Evolutionary conservation across 2,888 invertebrate genomes (phyloP), one percentile per base, ranked within the genome.

Genomic region (Aleiodes testaceus): DNA sequence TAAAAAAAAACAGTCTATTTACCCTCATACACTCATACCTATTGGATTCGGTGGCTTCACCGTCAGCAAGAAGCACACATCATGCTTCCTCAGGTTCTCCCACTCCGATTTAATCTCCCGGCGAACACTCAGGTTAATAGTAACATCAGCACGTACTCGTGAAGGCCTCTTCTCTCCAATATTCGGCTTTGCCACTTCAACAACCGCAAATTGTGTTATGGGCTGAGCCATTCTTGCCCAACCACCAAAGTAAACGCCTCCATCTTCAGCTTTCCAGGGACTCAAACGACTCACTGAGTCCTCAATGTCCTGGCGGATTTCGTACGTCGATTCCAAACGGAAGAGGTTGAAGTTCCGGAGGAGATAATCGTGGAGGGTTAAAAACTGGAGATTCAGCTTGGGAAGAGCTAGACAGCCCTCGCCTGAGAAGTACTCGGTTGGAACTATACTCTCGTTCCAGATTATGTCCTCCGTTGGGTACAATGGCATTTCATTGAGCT

Each of bases 201-300:
- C 96, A 1, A 99, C 96, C 2, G 95, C 94, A 88, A 99, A 99
- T 72, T 93, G 93, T 7, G 93, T 91, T 70, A 99, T 94, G 0
- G 98, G 97, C 80, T 98, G 94, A 0, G 99, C 99, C 99, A 99
- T 99, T 74, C 99, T 91, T 0, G 99, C 98, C 99, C 99, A 99
- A 1, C 99, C 99, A 12, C 98, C 98, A 88, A 97, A 99, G 81
- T 95, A 94, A 0, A 94, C 92, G 66, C 91, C 92, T 0, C 91
- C 93, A 84, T 97, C 96, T 89, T 98, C 98, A 0, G 97, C 89
- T 89, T 90, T 93, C 96, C 98, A 98, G 66, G 99, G 99, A 81
- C 97, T 94, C 86, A 99, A 90, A 80, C 99, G 92, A 84, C 96
- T 96, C 0, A 99, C 94, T 4, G 97, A 95, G 89, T 99, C 98